Evolutionary conservation across 2,888 invertebrate species (phyloP), one percentile per base, ranked within the genome.

Genomic region (Sympetrum striolatum): DNA sequence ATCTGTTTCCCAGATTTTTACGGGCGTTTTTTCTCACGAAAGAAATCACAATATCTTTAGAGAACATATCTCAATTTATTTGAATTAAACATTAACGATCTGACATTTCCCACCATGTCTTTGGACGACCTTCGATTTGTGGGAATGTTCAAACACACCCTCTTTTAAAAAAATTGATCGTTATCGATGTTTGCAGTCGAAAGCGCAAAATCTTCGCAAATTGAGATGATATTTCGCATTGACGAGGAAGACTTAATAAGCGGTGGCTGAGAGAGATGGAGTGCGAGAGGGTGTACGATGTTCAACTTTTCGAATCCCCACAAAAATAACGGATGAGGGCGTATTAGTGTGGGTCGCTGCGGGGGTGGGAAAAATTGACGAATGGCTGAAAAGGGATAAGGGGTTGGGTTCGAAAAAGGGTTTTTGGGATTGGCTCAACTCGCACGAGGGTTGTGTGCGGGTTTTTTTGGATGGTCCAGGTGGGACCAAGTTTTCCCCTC

Each of bases 401-500:
- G 25, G 14, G 12, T 12, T 2, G 35, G 39, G 25, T 58, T 25
- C 22, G 60, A 37, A 22, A 22, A 31, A 18, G 35, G 35, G 60
- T n/a, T 86, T 64, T 22, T 15, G 86, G 86, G 35, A 64, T 86
- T 86, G 60, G 86, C 58, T 35, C 35, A 86, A 86, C 86, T 86
- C 86, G 60, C 37, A 60, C n/a, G 58, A 37, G 37, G 14, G 37
- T 37, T 60, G 60, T 22, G 22, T 60, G 60, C 35, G 37, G 25
- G 22, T 60, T 58, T 58, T 58, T 86, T 86, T 48, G 86, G 86
- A 86, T 86, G 86, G 60, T 86, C 86, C 86, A 86, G 86, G 64
- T 86, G 53, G 58, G 64, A 64, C 35, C 60, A 86, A 37, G 31
- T 86, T 86, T 64, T 86, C 37, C 86, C 35, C 37, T 37, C 58